Conservation (phyloP, 1,140 invertebrate species). For the Pentalonia nigronervosa region DNA sequence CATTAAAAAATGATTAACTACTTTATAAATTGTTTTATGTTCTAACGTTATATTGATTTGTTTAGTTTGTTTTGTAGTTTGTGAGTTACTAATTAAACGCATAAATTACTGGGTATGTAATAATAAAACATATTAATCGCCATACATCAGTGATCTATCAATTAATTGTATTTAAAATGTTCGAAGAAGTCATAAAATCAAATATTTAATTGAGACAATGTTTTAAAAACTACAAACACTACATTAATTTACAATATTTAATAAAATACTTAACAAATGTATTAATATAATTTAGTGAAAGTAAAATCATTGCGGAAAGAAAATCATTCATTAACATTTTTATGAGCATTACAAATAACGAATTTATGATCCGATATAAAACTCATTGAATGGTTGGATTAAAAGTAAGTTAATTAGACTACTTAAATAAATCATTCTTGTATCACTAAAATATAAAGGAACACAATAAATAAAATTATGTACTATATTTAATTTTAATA, state of each 20-base stretch:
- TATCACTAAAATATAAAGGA: no score
- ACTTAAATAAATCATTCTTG: no score
- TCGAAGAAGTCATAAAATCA: neutral
- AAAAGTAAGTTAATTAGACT: neutral
- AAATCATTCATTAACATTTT: neutral
- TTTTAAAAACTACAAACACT: neutral
- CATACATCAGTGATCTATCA: neutral
- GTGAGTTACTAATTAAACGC: neutral
- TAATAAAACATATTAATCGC: no score
- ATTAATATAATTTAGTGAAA: neutral
- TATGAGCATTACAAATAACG: neutral
- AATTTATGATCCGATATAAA: neutral
- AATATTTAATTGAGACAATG: neutral
- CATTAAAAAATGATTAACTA: neutral
- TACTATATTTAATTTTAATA: no score
- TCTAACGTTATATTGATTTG: neutral
- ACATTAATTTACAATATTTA: neutral
- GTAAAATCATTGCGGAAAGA: neutral
- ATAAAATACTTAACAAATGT: neutral
- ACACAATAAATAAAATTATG: no score
- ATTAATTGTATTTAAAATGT: neutral
- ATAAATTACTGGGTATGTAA: no score
- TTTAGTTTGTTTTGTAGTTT: neutral
- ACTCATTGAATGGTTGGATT: neutral
- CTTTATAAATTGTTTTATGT: neutral